Base-by-base conservation (phyloP, 2,113 vertebrate species). In the Bujurquina vittata region DNA sequence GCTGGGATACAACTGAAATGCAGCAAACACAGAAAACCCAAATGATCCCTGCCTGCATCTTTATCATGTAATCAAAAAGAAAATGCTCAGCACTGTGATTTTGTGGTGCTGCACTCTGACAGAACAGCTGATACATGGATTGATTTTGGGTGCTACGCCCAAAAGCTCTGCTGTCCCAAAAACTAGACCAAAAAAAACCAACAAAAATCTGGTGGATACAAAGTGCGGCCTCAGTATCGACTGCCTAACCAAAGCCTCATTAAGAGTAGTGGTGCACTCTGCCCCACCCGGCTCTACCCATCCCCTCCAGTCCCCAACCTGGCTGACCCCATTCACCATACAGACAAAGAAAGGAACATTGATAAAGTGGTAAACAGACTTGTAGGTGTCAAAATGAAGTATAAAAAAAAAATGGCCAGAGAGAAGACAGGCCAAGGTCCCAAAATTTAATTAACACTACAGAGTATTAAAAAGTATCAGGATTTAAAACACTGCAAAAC, bases 251-350 rank as follows among this genome's bases (percentile, higher is more conserved):
- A 18, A 72, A 37, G 69, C 55, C 65, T 82, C 85, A 54, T 88
- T 84, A 80, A 33, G 80, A 55, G 77, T 1, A 58, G 26, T 2
- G 1, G 43, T 55, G 67, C 26, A 74, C 81, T 80, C 74, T 17
- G 35, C 82, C 67, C 80, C 80, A 4, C 87, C 83, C 74, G 10
- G 23, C 56, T 40, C 46, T 7, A 7, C 20, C 58, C 59, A 1
- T 4, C 18, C 43, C 31, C 58, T 17, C 46, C 60, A 54, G 14
- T 10, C 76, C 85, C 49, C 52, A 33, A 49, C 72, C 59, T 5
- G 46, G 46, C 54, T 74, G 77, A 84, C 86, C 89, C 80, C 69
- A 75, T 84, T 91, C 73, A 61, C 57, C 29, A 69, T 4, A 31
- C 57, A 54, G n/a, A 84, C 80, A 65, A 55, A 57, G 40, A 77